A percentile compares a stretch with the other conserved stretches of the same genome.
Evolutionary conservation across 2,888 invertebrate species (phyloP).

Genomic region (Cenopis cana): DNA sequence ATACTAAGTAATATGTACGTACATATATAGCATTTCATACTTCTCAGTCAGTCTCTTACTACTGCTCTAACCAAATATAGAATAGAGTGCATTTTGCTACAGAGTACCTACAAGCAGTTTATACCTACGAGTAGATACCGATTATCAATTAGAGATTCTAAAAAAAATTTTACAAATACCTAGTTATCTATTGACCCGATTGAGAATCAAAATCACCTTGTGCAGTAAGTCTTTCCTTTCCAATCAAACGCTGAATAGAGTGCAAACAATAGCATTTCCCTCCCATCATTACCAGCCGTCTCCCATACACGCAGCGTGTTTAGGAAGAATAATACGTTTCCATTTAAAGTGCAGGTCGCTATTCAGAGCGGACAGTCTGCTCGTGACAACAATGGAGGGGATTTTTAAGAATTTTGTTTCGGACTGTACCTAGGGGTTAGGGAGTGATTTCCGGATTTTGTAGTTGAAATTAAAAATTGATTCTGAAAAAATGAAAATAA

Average conservation of each 20-base stretch:
- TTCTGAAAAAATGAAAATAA: neutral
- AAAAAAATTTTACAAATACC: too few species aligned
- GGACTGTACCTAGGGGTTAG: conserved; percentile 40
- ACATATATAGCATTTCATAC: too few species aligned
- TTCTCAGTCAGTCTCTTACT: too few species aligned
- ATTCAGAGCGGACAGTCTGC: conserved; percentile 33
- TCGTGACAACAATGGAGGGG: conserved; percentile 40
- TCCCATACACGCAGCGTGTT: conserved; percentile 27
- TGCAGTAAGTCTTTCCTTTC: neutral
- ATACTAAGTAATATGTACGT: too few species aligned
- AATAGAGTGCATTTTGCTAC: too few species aligned
- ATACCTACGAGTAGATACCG: too few species aligned
- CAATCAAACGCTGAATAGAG: neutral
- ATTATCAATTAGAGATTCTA: too few species aligned
- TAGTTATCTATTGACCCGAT: too few species aligned
- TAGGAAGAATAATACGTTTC: conserved; percentile 37
- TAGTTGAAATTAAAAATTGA: conserved; percentile 19
- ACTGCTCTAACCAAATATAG: neutral
- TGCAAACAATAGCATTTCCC: conserved; percentile 18
- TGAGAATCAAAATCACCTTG: neutral
- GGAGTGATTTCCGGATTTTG: conserved; percentile 1
- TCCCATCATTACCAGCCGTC: conserved; percentile 14
- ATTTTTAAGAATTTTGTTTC: conserved; percentile 41
- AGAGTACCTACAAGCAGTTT: too few species aligned
- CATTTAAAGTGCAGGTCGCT: conserved; percentile 29